Percentiles rank a stretch among this genome's conserved stretches.
Conservation (phyloP, 2,797 vertebrate species). For the Muscicapa striata region DNA sequence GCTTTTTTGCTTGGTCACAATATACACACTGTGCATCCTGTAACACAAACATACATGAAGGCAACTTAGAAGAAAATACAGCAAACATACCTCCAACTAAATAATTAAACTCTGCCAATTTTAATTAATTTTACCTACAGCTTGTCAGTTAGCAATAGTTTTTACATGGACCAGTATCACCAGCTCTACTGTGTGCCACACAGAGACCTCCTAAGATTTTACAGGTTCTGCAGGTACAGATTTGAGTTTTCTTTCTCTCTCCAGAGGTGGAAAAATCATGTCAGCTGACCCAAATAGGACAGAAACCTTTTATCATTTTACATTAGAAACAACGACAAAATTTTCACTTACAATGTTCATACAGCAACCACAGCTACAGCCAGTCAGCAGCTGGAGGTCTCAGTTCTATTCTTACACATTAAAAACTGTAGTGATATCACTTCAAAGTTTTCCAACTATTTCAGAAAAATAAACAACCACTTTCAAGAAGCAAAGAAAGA, state of each 20-base stretch:
- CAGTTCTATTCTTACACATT: not conserved
- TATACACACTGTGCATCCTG: slow-evolving; percentile 74
- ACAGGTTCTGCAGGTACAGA: not conserved
- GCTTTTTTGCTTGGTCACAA: slow-evolving; percentile 50
- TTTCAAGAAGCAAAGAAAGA: not conserved
- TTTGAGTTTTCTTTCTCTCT: not conserved
- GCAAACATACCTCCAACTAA: not conserved
- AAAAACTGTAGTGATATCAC: not conserved
- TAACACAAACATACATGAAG: slow-evolving; percentile 10
- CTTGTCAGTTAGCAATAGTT: not conserved
- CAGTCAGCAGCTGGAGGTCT: not conserved
- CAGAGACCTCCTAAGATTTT: not conserved
- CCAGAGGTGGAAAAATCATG: not conserved
- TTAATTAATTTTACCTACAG: not conserved
- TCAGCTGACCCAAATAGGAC: not conserved
- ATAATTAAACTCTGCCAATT: not conserved
- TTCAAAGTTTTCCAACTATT: not conserved
- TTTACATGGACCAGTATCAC: not conserved
- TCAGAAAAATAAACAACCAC: not conserved
- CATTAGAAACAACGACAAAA: not conserved
- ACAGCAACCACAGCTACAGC: not conserved
- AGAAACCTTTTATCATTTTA: not conserved
- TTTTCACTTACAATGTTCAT: not conserved
- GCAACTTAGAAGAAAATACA: not conserved
- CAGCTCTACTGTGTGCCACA: not conserved